Evolutionary conservation across 1,140 invertebrate species (phyloP), one percentile per base, ranked within the genome.

Genomic region (Zaprionus inermis): DNA sequence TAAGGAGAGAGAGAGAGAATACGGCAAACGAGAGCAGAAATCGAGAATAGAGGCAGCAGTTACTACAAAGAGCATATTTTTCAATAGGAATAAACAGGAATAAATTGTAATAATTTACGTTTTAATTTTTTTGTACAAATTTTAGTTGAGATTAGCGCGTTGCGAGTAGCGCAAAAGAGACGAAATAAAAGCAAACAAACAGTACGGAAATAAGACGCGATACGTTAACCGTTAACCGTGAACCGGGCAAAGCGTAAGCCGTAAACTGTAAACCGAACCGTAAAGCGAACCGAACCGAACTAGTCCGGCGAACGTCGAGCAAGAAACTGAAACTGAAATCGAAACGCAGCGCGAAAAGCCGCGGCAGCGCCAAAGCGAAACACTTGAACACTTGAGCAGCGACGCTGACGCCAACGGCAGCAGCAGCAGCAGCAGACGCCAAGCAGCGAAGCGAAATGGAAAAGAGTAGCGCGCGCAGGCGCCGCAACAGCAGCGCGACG

Each of bases 231-330:
- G 59, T 36, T 61, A 36, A 41, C 44, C 16, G 36, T 38, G 7
- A 5, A 32, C 5, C 30, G 30, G 3, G 30, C 1, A 24, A 28
- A 38, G 44, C 18, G 16, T 36, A 59, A 55, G 11, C 5, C 16
- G 36, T 28, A 57, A 63, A 51, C 34, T 54, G 75, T 55, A 51
- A 67, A 54, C 59, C 69, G 58, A 14, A 41, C 38, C 69, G 70
- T 41, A n/a, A 38, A 51, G 56, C 52, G 55, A 44, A 69, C 54
- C 56, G 30, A 55, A 70, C 46, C 71, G 71, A 85, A 86, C 82
- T 71, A 76, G 75, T 78, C 83, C 83, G 83, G 84, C 83, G 84
- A 89, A 60, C 84, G 79, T 83, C 83, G 73, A 72, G 61, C 63
- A 89, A 89, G 70, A 83, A 88, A 88, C 83, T 88, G 70, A 88